Evolutionary conservation across 2,797 vertebrate species (phyloP), one percentile per base, ranked within the genome.

Genomic region (Ammospiza maritima): DNA sequence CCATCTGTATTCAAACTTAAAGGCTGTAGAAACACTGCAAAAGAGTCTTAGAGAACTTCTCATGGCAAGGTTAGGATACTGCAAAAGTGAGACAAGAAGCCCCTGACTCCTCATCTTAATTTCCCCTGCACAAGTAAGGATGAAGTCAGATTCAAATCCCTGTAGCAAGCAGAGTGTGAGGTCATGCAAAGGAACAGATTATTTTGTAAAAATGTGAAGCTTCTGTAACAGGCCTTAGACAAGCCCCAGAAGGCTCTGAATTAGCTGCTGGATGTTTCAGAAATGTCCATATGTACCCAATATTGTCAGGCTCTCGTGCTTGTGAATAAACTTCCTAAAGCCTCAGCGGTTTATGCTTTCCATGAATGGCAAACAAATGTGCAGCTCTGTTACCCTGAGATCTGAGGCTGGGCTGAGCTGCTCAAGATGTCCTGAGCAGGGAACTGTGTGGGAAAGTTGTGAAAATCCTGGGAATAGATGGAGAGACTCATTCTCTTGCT

Each of bases 291-390:
- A 6, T 47, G 45, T 20, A 5, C 22, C 22, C 60, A 45, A 45
- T 69, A 27, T 75, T 84, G 32, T 65, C 38, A 50, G 47, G 25
- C 44, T 85, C 20, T 48, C 21, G 7, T 51, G 47, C 42, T 75
- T 61, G 62, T 54, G 32, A 69, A 44, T 8, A 36, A 20, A 42
- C 6, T 94, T 93, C 57, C 69, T 74, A 51, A 85, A 85, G 27
- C 26, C 66, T 94, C 65, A 72, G 58, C 66, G 73, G 66, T 73
- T 91, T n/a, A 3, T 48, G 60, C n/a, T 86, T 94, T 93, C 85
- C 51, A 70, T 42, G 79, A 90, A 84, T 56, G 67, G 30, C 58
- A 88, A 94, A 88, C 58, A 93, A 96, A 88, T 72, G 50, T 65
- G 42, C 20, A 57, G 40, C 42, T 77, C 36, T 70, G n/a, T 58